Base-by-base conservation (phyloP, 2,797 vertebrate genomes). In the Eurystomus glaucurus region DNA sequence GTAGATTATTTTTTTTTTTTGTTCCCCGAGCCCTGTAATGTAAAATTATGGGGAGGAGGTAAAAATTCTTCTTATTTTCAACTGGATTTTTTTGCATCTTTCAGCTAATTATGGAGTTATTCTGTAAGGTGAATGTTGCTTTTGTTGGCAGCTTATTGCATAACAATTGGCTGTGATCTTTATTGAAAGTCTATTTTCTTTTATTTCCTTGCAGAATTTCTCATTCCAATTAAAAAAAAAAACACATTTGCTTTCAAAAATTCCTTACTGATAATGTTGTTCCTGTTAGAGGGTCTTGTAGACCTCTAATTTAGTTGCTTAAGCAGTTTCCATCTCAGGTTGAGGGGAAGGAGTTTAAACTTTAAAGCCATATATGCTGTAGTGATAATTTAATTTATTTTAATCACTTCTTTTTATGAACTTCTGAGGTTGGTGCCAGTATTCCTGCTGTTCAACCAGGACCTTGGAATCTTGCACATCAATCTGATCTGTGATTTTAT, bases 21-120 rank as follows among this genome's bases (percentile, higher is more conserved):
- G 19, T 22, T 5, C 2, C 6, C 7, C 10, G n/a, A n/a, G n/a
- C 14, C 4, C 3, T 35, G 3, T 20, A 28, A 17, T 35, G 26
- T 58, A 10, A 91, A 85, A 68, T 26, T 46, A 28, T 16, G 8
- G 3, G 9, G 7, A 88, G 17, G 26, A 72, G 15, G 8, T 85
- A 64, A 54, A 96, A 78, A 57, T 33, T 72, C 9, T 23, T 58
- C 10, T 69, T 70, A 39, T 31, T 86, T 90, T 90, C 41, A 80
- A 2, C 25, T 57, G 9, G 16, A 8, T 18, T 31, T 80, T 80
- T 91, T 57, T 51, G 25, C 6, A 6, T 16, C 4, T 76, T 90
- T 88, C 31, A 70, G 21, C 31, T 83, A 61, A n/a, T 46, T 54
- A 4, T 58, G 26, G 18, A 4, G 5, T 71, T 77, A 45, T 58